These are phyloP conservation scores for Oligia latruncula DNA, from an alignment of 2,888 invertebrate species.

Conservation along the genomic window DNA sequence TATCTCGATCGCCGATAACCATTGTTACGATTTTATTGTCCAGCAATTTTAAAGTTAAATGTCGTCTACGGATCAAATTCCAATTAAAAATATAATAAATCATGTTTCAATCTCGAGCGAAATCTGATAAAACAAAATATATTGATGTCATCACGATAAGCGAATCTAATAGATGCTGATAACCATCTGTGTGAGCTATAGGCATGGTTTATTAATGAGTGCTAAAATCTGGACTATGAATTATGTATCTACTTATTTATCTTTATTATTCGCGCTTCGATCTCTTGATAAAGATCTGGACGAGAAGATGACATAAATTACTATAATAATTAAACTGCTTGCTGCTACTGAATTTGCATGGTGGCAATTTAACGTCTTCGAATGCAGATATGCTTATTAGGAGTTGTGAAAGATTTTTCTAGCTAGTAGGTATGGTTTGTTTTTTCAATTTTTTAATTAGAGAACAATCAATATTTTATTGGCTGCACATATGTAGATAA, in stretches of 20 bases:
- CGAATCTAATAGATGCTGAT: conserved; percentile 35
- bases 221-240: conserved; percentile 16
- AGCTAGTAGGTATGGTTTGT: not conserved
- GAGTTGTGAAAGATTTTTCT: not conserved
- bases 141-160: conserved; percentile 27
- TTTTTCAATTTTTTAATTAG: conserved; percentile 6
- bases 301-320: conserved; percentile 1
- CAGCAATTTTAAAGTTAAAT: conserved; percentile 57
- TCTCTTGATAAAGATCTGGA: conserved; percentile 34
- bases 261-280: conserved; percentile 33
- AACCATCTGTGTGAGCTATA: conserved; percentile 41
- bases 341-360: conserved; percentile 14
- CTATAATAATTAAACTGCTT: not conserved
- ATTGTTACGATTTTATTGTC: conserved; percentile 61
- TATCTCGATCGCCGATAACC: conserved; percentile 53
- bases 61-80: conserved; percentile 64
- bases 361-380: not conserved
- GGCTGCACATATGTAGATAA: not conserved
- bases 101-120: conserved; percentile 45
- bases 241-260: conserved; percentile 29
- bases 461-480: conserved; percentile 20
- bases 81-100: conserved; percentile 74
- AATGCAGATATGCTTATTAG: not conserved
- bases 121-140: conserved; percentile 26
- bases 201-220: conserved; percentile 48